A percentile compares a stretch with the other conserved stretches of the same genome.
These are phyloP conservation scores for Pseudomugil tenellus DNA, from an alignment of 2,797 vertebrate genomes.

Conservation along the genomic window DNA sequence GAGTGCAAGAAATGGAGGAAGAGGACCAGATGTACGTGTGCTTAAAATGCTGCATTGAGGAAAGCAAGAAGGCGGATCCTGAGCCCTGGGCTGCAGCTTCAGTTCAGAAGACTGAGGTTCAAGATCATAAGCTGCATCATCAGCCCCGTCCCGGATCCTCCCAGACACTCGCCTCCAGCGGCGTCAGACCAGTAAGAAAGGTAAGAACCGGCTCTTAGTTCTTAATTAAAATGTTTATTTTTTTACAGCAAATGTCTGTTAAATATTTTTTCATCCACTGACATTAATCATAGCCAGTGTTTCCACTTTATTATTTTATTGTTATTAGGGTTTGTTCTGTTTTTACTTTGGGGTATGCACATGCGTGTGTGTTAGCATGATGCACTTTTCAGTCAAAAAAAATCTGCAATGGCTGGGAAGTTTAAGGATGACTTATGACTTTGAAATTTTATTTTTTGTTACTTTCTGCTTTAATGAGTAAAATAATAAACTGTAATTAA, in stretches of 20 bases:
- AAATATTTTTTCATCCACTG: slow-evolving; percentile 63
- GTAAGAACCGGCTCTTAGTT: slow-evolving; percentile 62
- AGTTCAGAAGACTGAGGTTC: slow-evolving; percentile 64
- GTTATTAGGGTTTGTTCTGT: slow-evolving; percentile 67
- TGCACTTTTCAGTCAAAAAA: too few relatives aligned
- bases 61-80: slow-evolving; percentile 85
- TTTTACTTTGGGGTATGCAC: slow-evolving; percentile 57
- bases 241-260: slow-evolving; percentile 8
- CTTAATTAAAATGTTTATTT: not conserved
- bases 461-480: not conserved
- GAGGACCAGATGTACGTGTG: slow-evolving; percentile 98
- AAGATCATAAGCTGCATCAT: slow-evolving; percentile 79
- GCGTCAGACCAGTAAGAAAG: slow-evolving; percentile 89
- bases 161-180: slow-evolving; percentile 75
- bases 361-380: slow-evolving; percentile 38
- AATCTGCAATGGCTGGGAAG: not conserved
- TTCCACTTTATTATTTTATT: too few relatives aligned
- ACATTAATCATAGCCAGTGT: slow-evolving; percentile 70
- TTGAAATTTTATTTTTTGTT: not conserved
- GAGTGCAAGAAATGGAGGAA: slow-evolving; percentile 96
- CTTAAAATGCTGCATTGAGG: slow-evolving; percentile 94
- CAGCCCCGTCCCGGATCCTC: slow-evolving; percentile 81
- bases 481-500: slow-evolving; percentile 5
- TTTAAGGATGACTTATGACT: not conserved
- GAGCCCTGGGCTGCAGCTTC: slow-evolving; percentile 65